Percentiles rank a stretch among this genome's conserved stretches.
Evolutionary conservation across 2,113 vertebrate genomes (phyloP).

Genomic region (Heterochromis multidens): DNA sequence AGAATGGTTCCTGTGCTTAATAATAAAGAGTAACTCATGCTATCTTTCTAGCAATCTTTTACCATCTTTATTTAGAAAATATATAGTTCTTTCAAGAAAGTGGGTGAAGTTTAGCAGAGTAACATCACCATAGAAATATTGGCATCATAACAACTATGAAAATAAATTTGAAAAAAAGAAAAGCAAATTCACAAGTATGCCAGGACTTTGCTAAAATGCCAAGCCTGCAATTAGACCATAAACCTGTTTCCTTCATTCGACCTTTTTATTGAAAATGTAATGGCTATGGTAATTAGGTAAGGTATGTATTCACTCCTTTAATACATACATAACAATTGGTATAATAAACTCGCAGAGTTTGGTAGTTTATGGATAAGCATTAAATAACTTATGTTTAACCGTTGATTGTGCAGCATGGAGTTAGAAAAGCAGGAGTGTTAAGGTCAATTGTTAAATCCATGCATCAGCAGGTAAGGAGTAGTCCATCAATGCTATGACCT

Average conservation of each 20-base stretch:
- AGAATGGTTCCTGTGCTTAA: slow-evolving; percentile 28
- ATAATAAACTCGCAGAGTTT: neutral
- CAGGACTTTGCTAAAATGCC: neutral
- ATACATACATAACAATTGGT: neutral
- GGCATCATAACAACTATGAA: neutral
- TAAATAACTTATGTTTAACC: neutral
- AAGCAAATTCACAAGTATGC: neutral
- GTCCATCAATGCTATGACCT: neutral
- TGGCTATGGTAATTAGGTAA: neutral
- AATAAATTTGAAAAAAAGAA: neutral
- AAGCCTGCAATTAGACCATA: neutral
- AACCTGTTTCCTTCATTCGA: neutral
- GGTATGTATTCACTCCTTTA: neutral
- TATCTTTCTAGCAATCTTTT: neutral
- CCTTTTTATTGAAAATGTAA: neutral
- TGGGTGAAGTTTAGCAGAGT: neutral
- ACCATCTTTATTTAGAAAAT: neutral
- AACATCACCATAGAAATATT: neutral
- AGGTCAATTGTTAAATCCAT: neutral
- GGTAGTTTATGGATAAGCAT: neutral
- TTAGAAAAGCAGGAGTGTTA: neutral
- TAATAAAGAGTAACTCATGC: neutral
- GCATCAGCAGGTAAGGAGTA: neutral
- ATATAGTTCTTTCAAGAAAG: neutral
- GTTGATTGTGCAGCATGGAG: neutral